phyloP scores from a whole-genome alignment of 2,888 invertebrate genomes.

The Callinectes sapidus region DNA sequence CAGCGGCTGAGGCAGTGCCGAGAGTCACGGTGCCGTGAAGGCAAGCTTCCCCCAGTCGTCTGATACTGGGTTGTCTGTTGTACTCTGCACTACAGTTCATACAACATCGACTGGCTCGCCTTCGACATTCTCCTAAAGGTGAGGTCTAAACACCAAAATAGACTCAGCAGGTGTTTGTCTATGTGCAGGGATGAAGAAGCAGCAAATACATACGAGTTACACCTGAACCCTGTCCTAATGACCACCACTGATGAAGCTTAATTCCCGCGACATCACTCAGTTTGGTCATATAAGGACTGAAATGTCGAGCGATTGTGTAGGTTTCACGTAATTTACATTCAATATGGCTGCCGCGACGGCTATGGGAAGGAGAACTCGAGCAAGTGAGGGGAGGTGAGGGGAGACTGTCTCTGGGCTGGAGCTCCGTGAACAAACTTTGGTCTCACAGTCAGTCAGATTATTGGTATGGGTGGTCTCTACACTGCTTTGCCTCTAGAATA shows the following conservation, averaged over 20 bases:
- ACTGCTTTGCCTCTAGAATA: not conserved
- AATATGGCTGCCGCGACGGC: conserved; percentile 52
- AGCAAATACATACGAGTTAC: not conserved
- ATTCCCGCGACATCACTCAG: not conserved
- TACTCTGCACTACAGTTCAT: not conserved
- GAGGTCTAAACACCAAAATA: not conserved
- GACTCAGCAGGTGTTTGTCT: not conserved
- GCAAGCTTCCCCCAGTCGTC: not conserved
- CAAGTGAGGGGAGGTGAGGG: conserved; percentile 30
- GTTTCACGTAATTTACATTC: conserved; percentile 44
- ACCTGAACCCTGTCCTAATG: not conserved
- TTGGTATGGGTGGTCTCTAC: not conserved
- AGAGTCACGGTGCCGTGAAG: conserved; percentile 22
- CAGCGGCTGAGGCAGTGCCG: conserved; percentile 6
- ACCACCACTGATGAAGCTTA: not conserved
- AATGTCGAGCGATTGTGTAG: conserved; percentile 10
- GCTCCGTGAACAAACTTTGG: not conserved
- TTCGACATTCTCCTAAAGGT: not conserved
- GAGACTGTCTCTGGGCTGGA: not conserved
- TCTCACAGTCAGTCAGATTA: not conserved
- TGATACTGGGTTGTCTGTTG: not conserved
- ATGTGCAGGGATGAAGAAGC: not conserved
- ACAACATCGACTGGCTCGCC: not conserved
- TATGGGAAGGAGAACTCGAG: not conserved
- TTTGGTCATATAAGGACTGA: not conserved